Evolutionary conservation across 2,113 vertebrate species (phyloP).

Genomic region (Loxodonta africana): DNA sequence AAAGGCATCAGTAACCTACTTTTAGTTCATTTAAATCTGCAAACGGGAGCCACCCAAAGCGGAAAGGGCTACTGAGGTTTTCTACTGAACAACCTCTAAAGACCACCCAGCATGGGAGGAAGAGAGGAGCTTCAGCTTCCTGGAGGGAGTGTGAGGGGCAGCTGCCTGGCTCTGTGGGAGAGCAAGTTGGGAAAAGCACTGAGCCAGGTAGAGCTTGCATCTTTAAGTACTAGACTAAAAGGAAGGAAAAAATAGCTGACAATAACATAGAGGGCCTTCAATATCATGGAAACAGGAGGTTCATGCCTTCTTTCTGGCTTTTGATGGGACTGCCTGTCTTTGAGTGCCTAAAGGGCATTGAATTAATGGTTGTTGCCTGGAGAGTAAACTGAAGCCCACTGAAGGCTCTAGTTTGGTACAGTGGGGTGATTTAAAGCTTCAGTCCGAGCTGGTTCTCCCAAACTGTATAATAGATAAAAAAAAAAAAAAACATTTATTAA

Average conservation of each 20-base stretch:
- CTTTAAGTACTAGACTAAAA: background rate
- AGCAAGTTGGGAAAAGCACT: background rate
- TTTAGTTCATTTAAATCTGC: background rate
- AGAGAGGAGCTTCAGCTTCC: background rate
- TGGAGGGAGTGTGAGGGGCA: background rate
- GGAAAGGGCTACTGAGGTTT: conserved; percentile 1
- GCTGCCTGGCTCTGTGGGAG: no score
- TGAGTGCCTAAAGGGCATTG: background rate
- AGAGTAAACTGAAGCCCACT: background rate
- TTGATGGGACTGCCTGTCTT: background rate
- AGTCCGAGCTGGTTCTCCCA: background rate
- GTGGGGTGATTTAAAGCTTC: background rate
- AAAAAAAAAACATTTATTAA: background rate
- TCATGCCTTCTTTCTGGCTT: background rate
- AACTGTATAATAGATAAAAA: background rate
- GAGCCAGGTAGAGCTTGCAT: background rate
- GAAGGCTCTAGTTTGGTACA: background rate
- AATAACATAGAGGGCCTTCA: background rate
- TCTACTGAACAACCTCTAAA: background rate
- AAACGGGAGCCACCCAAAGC: background rate
- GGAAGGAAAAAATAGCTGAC: background rate
- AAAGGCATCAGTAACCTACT: background rate
- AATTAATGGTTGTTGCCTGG: background rate
- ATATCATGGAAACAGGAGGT: background rate
- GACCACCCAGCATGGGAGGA: background rate